A percentile compares a stretch with the other conserved stretches of the same genome.
Conservation (phyloP, 1,140 invertebrate species). For the Ylistrum balloti region DNA sequence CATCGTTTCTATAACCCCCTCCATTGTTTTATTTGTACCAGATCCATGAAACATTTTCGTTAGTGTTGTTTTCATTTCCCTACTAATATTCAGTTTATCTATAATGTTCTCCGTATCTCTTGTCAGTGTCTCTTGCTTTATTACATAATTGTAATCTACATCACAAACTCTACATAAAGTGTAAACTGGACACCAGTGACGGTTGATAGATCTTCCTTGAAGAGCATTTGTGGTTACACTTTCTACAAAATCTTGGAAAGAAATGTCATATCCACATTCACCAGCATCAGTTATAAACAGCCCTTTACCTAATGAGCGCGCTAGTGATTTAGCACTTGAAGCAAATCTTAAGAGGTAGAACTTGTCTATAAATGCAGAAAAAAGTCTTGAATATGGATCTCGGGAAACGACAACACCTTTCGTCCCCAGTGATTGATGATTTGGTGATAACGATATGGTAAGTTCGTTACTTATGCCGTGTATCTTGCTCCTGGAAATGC, state of each 20-base stretch:
- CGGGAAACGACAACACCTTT: constrained; percentile 42
- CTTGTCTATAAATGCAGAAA: constrained; percentile 51
- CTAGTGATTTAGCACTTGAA: not conserved
- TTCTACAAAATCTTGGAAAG: constrained; percentile 49
- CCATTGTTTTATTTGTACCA: constrained; percentile 41
- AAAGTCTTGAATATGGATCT: constrained; percentile 49
- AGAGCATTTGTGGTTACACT: constrained; percentile 37
- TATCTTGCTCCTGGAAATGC: not conserved
- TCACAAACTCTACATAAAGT: constrained; percentile 48
- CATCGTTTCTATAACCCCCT: constrained; percentile 28
- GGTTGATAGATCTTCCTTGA: constrained; percentile 20
- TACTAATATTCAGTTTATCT: not conserved
- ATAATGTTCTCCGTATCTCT: constrained; percentile 41
- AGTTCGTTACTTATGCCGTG: not conserved
- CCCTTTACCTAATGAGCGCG: not conserved
- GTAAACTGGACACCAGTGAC: constrained; percentile 51
- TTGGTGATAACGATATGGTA: not conserved
- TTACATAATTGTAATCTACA: constrained; percentile 44
- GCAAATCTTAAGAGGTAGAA: constrained; percentile 38
- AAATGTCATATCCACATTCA: constrained; percentile 46
- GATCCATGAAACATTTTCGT: constrained; percentile 34
- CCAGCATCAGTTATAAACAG: not conserved
- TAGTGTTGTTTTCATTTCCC: not conserved
- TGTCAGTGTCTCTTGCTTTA: constrained; percentile 29
- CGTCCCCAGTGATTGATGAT: not conserved